Conservation (phyloP, 1,140 invertebrate genomes). For the Lasioglossum baleicum region DNA sequence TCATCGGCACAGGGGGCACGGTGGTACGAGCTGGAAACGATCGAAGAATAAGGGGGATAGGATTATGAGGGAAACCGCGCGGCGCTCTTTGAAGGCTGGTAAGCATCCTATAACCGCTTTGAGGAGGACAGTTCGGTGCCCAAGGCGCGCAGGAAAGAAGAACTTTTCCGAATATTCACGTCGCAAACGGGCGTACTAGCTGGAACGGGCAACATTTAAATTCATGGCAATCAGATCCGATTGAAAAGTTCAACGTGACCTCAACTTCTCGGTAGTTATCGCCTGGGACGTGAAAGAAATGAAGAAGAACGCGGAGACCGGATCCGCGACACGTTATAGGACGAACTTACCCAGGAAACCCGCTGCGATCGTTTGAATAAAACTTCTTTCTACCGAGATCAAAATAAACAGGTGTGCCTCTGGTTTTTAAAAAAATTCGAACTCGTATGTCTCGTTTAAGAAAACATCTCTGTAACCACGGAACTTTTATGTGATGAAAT, state of each 20-base stretch:
- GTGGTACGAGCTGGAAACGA: background rate
- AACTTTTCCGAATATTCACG: constrained; percentile 41
- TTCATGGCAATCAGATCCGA: constrained; percentile 55
- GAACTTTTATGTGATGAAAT: too few relatives aligned
- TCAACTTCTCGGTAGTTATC: constrained; percentile 32
- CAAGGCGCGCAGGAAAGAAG: background rate
- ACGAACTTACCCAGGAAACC: background rate
- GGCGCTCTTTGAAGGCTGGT: constrained; percentile 19
- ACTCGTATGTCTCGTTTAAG: too few relatives aligned
- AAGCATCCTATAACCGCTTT: constrained; percentile 50
- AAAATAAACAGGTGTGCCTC: too few relatives aligned
- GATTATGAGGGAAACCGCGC: constrained; percentile 40
- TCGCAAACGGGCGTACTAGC: constrained; percentile 1
- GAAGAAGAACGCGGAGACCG: constrained; percentile 7
- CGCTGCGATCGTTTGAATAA: background rate
- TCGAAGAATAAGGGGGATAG: constrained; percentile 7
- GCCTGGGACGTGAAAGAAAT: constrained; percentile 35
- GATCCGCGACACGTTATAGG: background rate
- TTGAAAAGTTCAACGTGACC: constrained; percentile 51
- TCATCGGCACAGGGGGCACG: constrained; percentile 1
- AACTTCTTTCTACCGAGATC: too few relatives aligned
- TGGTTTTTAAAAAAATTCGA: too few relatives aligned
- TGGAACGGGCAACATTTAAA: constrained; percentile 49
- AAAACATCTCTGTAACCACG: too few relatives aligned
- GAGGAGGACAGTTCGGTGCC: constrained; percentile 3